Evolutionary conservation across 64 coral and sea anemone genomes (phyloP).

Genomic region (Stichodactyla helianthus): DNA sequence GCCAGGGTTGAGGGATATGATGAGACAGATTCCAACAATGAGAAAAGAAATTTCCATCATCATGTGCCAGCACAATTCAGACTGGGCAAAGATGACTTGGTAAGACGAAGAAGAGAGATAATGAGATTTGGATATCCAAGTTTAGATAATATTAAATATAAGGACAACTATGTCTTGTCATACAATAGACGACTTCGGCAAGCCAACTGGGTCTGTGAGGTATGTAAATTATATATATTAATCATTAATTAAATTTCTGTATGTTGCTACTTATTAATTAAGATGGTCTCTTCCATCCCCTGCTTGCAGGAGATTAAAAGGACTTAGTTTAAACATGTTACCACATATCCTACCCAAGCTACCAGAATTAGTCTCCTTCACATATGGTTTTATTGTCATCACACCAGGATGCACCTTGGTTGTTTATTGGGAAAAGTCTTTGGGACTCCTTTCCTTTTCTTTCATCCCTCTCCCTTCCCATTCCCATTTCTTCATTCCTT

Average conservation of each 20-base stretch:
- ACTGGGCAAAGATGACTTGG: background rate
- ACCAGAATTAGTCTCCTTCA: too few relatives aligned
- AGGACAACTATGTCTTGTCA: constrained; percentile 74
- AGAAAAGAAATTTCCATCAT: background rate
- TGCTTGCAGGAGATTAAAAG: too few relatives aligned
- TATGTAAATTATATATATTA: background rate
- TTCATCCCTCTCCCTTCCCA: too few relatives aligned
- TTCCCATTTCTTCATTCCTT: too few relatives aligned
- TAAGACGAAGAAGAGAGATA: constrained; percentile 43
- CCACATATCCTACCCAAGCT: too few relatives aligned
- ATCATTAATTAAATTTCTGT: background rate
- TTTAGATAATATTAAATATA: constrained; percentile 73
- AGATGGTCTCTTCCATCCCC: too few relatives aligned
- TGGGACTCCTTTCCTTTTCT: too few relatives aligned
- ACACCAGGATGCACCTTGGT: too few relatives aligned
- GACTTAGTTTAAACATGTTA: too few relatives aligned
- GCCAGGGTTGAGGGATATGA: constrained; percentile 7
- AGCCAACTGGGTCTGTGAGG: constrained; percentile 90
- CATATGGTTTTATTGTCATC: too few relatives aligned
- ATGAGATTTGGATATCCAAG: constrained; percentile 90
- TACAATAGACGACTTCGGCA: constrained; percentile 68
- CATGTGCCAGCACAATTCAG: background rate
- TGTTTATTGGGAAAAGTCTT: too few relatives aligned
- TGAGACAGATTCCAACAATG: background rate
- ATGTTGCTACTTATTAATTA: too few relatives aligned